A percentile compares a stretch with the other conserved stretches of the same genome.
phyloP scores from a whole-genome alignment of 2,888 invertebrate species.

The Agrochola macilenta region DNA sequence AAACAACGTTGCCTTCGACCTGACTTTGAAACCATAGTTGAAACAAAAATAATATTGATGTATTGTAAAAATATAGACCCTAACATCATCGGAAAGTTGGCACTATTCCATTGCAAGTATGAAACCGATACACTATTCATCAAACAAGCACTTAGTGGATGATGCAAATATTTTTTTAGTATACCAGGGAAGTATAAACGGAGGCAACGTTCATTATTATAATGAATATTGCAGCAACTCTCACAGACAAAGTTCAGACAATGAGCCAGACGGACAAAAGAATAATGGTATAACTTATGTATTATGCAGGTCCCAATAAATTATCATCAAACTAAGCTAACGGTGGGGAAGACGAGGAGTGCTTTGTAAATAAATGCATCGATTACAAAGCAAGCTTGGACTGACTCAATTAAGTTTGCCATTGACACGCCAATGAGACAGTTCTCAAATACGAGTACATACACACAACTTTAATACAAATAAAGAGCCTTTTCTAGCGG shows the following conservation, averaged over 20 bases:
- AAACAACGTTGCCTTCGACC: constrained; percentile 74
- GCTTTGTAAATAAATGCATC: constrained; percentile 62
- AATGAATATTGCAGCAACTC: constrained; percentile 58
- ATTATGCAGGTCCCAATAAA: constrained; percentile 68
- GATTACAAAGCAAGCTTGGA: constrained; percentile 56
- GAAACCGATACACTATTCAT: constrained; percentile 70
- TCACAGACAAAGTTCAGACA: constrained; percentile 55
- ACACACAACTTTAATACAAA: constrained; percentile 1
- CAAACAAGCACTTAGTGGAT: constrained; percentile 64
- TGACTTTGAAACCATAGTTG: constrained; percentile 63
- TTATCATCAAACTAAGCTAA: constrained; percentile 75
- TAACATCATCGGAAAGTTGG: constrained; percentile 70
- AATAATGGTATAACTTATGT: constrained; percentile 60
- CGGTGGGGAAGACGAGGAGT: constrained; percentile 66
- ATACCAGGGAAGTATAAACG: constrained; percentile 38
- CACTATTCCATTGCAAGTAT: constrained; percentile 70
- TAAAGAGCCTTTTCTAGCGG: too few species aligned
- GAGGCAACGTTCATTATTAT: constrained; percentile 49
- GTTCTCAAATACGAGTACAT: constrained; percentile 3
- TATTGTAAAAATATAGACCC: constrained; percentile 54
- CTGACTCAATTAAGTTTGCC: background rate
- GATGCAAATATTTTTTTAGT: constrained; percentile 50
- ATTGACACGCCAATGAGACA: background rate
- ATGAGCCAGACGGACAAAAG: constrained; percentile 59
- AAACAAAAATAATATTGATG: constrained; percentile 54